phyloP scores from a whole-genome alignment of 2,888 invertebrate genomes.

The Osedax frankpressi region DNA sequence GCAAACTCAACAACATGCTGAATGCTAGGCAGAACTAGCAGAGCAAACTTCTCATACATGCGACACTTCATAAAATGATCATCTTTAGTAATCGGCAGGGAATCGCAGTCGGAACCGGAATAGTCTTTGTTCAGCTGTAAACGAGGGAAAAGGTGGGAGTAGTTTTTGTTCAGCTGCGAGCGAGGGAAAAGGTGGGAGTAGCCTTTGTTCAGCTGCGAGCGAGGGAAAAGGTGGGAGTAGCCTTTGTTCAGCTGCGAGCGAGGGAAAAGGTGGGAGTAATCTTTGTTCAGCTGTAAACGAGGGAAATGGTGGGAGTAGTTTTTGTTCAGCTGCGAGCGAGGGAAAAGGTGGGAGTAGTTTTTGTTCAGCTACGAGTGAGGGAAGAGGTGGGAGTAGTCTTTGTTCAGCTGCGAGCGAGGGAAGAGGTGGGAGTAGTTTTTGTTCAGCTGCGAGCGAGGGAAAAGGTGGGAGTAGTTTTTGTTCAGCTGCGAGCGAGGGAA shows the following conservation, averaged over 20 bases:
- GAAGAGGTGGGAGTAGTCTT: neutral
- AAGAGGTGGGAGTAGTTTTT: too few relatives aligned
- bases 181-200: neutral
- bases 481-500: neutral
- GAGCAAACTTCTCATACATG: conserved; percentile 75
- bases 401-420: too few relatives aligned
- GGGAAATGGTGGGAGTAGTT: too few relatives aligned
- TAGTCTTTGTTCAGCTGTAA: neutral
- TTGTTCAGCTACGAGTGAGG: neutral
- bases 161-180: too few relatives aligned
- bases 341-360: neutral
- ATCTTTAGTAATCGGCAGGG: neutral
- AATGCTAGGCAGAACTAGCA: conserved; percentile 74
- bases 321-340: too few relatives aligned
- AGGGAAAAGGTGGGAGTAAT: too few relatives aligned
- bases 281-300: too few relatives aligned
- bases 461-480: too few relatives aligned
- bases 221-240: neutral
- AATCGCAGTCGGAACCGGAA: neutral
- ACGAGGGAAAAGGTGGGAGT: neutral
- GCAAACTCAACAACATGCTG: conserved; percentile 90
- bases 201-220: neutral
- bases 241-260: too few relatives aligned
- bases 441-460: too few relatives aligned
- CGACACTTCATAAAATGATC: conserved; percentile 32